Percentiles rank a stretch among this genome's conserved stretches.
Conservation (phyloP, 1,140 invertebrate genomes). For the Drosophila rufa region DNA sequence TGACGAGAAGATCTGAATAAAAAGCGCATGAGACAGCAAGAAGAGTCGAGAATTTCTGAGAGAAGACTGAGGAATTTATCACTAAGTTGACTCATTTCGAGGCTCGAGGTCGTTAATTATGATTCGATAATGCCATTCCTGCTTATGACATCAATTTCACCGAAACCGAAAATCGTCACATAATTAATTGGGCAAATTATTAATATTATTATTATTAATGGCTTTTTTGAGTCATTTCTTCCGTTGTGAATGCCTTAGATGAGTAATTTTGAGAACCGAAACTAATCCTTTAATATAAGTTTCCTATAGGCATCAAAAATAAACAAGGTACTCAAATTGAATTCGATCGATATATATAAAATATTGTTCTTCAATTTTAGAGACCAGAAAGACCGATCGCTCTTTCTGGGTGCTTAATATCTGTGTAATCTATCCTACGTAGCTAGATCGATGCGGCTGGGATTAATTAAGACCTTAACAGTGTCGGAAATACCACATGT, state of each 20-base stretch:
- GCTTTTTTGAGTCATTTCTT: background rate
- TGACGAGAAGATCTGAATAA: conserved; percentile 10
- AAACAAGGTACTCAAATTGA: too few species aligned
- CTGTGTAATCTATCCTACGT: too few species aligned
- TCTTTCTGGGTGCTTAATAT: too few species aligned
- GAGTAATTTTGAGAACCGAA: background rate
- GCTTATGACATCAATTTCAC: conserved; percentile 13
- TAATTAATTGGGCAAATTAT: background rate
- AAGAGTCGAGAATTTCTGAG: conserved; percentile 13
- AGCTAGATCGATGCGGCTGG: background rate
- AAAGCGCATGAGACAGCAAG: conserved; percentile 14
- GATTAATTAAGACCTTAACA: too few species aligned
- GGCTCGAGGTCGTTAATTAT: conserved; percentile 19
- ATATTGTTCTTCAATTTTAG: too few species aligned
- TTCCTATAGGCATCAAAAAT: too few species aligned
- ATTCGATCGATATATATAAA: too few species aligned
- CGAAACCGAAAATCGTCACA: background rate
- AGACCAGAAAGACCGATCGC: too few species aligned
- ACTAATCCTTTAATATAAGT: background rate
- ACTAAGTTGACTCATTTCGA: conserved; percentile 28
- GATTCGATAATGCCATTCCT: conserved; percentile 21
- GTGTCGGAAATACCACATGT: too few species aligned
- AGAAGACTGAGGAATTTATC: conserved; percentile 22
- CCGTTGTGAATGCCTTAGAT: background rate
- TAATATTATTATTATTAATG: background rate